Evolutionary conservation across 2,797 vertebrate species (phyloP), one percentile per base, ranked within the genome.

Genomic region (Selene dorsalis): DNA sequence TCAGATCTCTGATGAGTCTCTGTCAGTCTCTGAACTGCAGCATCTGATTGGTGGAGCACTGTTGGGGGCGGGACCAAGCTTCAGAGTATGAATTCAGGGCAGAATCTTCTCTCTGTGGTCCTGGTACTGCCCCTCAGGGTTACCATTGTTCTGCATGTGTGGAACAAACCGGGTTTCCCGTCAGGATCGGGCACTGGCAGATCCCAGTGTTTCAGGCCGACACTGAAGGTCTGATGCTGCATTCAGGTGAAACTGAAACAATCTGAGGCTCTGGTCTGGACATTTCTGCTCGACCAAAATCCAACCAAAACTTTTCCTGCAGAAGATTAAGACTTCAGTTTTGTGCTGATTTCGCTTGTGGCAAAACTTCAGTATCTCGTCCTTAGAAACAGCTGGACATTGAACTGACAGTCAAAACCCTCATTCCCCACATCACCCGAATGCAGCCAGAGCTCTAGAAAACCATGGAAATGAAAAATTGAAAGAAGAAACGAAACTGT

Each of bases 391-490:
- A 52, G 20, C 4, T 38, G 17, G 32, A 16, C 2, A 28, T 24
- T 26, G 2, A 28, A n/a, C 43, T 20, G 38, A 24, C n/a, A 1
- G 22, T 1, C 12, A 70, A 8, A 18, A 0, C 9, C 62, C 9
- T 13, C 2, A 24, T 58, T 52, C 66, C 73, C 56, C 58, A 62
- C 24, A 0, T 17, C 50, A 13, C 73, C 78, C 68, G 61, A 85
- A 80, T 6, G 47, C 83, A 85, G 26, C 80, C 45, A 0, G 12
- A 55, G 45, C 45, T 0, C 14, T 52, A 3, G 8, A 20, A 35
- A 53, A 28, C 20, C 1, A 52, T 7, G 53, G 16, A 64, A 56
- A 13, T 2, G 3, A 32, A 38, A 38, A 67, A 18, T 5, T 9
- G 3, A 55, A 70, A 58, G 28, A 12, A 43, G 43, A 71, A 57